Percentiles rank a stretch among this genome's conserved stretches.
phyloP scores from a whole-genome alignment of 2,888 invertebrate species.

The Uloborus plumipes region DNA sequence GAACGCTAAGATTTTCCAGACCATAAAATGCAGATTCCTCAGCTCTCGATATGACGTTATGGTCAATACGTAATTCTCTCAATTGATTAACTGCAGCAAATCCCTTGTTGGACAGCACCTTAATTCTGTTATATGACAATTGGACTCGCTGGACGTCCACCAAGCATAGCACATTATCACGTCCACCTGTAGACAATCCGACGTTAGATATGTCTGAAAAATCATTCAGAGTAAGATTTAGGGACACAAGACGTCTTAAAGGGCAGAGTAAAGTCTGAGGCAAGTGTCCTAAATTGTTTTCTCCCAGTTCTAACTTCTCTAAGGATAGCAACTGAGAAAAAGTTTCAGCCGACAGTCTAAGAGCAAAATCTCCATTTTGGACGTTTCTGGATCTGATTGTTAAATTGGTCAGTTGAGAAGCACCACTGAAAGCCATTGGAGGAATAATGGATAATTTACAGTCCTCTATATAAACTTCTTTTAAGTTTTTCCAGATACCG shows the following conservation, averaged over 20 bases:
- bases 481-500: slow-evolving; percentile 77
- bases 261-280: slow-evolving; percentile 66
- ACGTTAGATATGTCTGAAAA: slow-evolving; percentile 71
- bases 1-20: slow-evolving; percentile 76
- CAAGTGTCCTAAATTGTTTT: slow-evolving; percentile 62
- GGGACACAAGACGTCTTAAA: slow-evolving; percentile 52
- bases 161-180: slow-evolving; percentile 54
- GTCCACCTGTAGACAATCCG: slow-evolving; percentile 65
- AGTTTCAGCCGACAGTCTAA: slow-evolving; percentile 57
- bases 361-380: slow-evolving; percentile 60
- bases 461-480: slow-evolving; percentile 81
- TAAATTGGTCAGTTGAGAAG: slow-evolving; percentile 63
- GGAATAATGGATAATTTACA: slow-evolving; percentile 86
- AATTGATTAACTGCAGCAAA: slow-evolving; percentile 84
- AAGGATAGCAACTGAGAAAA: slow-evolving; percentile 64
- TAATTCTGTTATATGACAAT: slow-evolving; percentile 78
- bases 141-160: slow-evolving; percentile 66
- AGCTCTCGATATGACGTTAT: slow-evolving; percentile 81
- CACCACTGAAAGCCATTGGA: slow-evolving; percentile 74
- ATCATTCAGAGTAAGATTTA: slow-evolving; percentile 71
- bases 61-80: slow-evolving; percentile 86
- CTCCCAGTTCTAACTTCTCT: slow-evolving; percentile 65
- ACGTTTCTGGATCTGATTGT: slow-evolving; percentile 65
- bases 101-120: slow-evolving; percentile 82
- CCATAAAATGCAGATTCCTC: slow-evolving; percentile 69